Conservation (phyloP, 2,797 vertebrate species). For the Lindbergichthys nudifrons region DNA sequence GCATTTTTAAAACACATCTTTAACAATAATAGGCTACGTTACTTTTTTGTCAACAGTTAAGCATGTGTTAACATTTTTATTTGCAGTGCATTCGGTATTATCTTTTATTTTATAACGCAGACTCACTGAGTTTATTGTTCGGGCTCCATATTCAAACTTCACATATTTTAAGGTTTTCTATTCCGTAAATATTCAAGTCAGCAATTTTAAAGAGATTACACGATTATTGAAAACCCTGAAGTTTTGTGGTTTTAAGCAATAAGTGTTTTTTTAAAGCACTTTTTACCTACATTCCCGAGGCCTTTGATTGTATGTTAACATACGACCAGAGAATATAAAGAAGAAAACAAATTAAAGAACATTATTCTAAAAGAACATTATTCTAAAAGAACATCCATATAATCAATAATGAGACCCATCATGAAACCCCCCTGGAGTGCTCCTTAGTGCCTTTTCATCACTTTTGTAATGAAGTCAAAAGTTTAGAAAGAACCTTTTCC, state of each 20-base stretch:
- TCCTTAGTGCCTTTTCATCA: slow-evolving; percentile 26
- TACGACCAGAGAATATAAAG: slow-evolving; percentile 1
- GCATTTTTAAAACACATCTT: background rate
- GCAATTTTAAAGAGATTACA: slow-evolving; percentile 1
- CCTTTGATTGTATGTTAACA: slow-evolving; percentile 6
- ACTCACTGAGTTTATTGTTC: background rate
- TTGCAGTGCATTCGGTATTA: slow-evolving; percentile 19
- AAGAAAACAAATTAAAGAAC: background rate
- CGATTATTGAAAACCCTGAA: slow-evolving; percentile 5
- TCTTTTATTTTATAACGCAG: background rate
- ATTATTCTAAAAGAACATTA: background rate
- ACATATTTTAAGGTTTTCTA: background rate
- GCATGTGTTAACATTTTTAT: slow-evolving; percentile 8
- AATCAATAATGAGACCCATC: background rate
- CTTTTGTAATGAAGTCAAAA: slow-evolving; percentile 3
- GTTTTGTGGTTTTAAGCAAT: slow-evolving; percentile 17
- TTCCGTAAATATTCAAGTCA: background rate
- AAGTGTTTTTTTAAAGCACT: background rate
- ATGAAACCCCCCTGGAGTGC: background rate
- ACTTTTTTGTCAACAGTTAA: slow-evolving; percentile 2
- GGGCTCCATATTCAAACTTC: background rate
- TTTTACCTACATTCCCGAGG: background rate
- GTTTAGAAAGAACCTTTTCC: background rate
- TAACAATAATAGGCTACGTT: background rate
- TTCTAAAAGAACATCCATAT: background rate